Base-by-base conservation (phyloP, 2,113 vertebrate genomes). In the Corvus hawaiiensis region DNA sequence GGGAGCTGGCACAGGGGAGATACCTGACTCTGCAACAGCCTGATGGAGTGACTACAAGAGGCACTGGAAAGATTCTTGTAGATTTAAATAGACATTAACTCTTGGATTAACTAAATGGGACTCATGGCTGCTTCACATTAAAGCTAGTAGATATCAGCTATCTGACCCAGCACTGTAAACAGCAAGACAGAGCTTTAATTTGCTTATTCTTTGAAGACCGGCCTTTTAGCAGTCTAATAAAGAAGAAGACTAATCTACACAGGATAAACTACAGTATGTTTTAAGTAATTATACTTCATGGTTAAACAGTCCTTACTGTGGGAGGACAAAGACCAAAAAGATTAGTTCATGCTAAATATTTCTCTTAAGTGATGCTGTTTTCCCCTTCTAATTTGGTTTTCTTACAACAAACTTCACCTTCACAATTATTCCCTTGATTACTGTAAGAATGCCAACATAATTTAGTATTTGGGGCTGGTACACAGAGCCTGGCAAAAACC, bases 371-470 rank as follows among this genome's bases (percentile, higher is more conserved):
- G 4, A 92, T 82, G 84, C 35, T 94, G 35, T 84, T 93, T 97
- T 77, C 73, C 49, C 39, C n/a, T 92, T 33, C 66, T 90, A 89
- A 97, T 97, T 92, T 96, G 80, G 77, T 89, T 97, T 95, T 56
- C 94, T 91, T 96, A 94, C 94, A 96, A 91, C 93, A 97, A 95
- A 96, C 89, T 93, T 97, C 3, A 43, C 89, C 62, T 95, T 83
- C 68, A 74, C 89, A 94, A 96, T 97, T 96, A 97, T 62, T 95
- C 93, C 88, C 95, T 85, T 84, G 89, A 88, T 96, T 96, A 90
- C 84, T 93, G 93, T 92, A 94, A 93, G 67, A 62, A 81, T 71
- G 89, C 91, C 94, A 96, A 80, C 41, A 54, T 93, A 95, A 96
- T 96, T 96, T 96, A 97, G 59, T 93, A 93, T 90, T 91, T 96